phyloP scores from a whole-genome alignment of 2,113 vertebrate genomes.

The Amia ocellicauda region DNA sequence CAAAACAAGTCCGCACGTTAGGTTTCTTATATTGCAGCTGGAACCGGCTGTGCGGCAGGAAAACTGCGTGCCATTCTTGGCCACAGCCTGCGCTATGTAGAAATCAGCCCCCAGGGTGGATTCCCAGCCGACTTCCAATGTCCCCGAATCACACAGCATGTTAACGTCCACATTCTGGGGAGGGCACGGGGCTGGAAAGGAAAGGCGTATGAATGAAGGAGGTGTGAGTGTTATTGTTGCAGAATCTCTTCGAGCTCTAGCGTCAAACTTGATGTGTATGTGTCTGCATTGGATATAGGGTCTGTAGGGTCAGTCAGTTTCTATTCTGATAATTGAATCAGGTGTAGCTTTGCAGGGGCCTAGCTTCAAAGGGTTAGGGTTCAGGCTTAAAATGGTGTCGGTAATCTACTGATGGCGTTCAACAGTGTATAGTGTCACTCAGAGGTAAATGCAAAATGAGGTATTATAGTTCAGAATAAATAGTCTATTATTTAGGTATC shows the following conservation, averaged over 20 bases:
- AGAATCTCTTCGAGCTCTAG: background rate
- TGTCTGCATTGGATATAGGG: background rate
- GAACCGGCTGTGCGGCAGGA: slow-evolving; percentile 53
- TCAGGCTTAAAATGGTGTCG: background rate
- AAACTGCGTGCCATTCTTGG: slow-evolving; percentile 31
- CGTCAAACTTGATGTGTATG: background rate
- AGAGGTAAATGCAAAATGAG: no score
- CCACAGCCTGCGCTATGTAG: slow-evolving; percentile 26
- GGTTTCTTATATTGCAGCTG: slow-evolving; percentile 49
- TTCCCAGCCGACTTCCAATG: slow-evolving; percentile 54
- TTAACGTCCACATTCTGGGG: slow-evolving; percentile 42
- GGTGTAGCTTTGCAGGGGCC: slow-evolving; percentile 48
- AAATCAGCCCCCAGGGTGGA: slow-evolving; percentile 42
- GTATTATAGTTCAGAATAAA: no score
- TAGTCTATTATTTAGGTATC: no score
- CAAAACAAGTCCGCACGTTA: slow-evolving; percentile 57
- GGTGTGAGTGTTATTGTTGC: background rate
- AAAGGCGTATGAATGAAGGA: background rate
- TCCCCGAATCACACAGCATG: slow-evolving; percentile 60
- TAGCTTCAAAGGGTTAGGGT: background rate
- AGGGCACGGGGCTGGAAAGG: slow-evolving; percentile 52
- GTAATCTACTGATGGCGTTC: no score
- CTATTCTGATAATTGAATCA: slow-evolving; percentile 35
- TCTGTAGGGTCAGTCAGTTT: slow-evolving; percentile 40
- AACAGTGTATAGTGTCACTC: no score